Base-by-base conservation (phyloP, 2,797 vertebrate genomes). In the Psittacula derbiana region DNA sequence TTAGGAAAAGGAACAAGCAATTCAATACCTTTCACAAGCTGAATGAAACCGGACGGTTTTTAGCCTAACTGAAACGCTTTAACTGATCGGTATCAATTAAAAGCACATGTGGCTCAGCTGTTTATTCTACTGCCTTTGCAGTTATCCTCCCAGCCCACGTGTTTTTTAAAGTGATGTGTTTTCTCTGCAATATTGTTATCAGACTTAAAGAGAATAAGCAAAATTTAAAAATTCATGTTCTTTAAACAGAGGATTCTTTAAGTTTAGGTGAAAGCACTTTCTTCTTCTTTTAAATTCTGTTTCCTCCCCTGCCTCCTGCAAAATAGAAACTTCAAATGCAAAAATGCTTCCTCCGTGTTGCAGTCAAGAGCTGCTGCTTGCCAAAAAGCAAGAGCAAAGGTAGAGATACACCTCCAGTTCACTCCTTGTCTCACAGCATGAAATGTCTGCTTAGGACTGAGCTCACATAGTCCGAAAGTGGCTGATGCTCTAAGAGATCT, bases 181-280 rank as follows among this genome's bases (percentile, higher is more conserved):
- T 64, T 52, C 40, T 78, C 31, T 78, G 40, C 40, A 69, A 5
- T 38, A 40, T 53, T 65, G 18, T 13, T 69, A 21, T 11, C 18
- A 55, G 25, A 24, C 16, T 69, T 70, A 17, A 11, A 62, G 28
- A 73, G 18, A 78, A 69, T 13, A 69, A 36, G 20, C 28, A 44
- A 69, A 73, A 43, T 30, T 4, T 41, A 58, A 52, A 1, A 0
- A 61, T 3, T 40, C 0, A 3, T 49, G 78, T 70, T 28, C 25
- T 70, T 79, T 44, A 72, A 38, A 57, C 17, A 10, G 8, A 49
- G 44, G 16, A 23, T 64, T 40, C 31, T 33, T 52, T 50, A 57
- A 38, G 7, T 18, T n/a, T 13, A 50, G 18, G n/a, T 52, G 24
- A 80, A 74, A 75, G 15, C 5, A 41, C 11, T 72, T 73, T 55